Evolutionary conservation across 2,113 vertebrate genomes (phyloP).

Genomic region (Dasypus novemcinctus): DNA sequence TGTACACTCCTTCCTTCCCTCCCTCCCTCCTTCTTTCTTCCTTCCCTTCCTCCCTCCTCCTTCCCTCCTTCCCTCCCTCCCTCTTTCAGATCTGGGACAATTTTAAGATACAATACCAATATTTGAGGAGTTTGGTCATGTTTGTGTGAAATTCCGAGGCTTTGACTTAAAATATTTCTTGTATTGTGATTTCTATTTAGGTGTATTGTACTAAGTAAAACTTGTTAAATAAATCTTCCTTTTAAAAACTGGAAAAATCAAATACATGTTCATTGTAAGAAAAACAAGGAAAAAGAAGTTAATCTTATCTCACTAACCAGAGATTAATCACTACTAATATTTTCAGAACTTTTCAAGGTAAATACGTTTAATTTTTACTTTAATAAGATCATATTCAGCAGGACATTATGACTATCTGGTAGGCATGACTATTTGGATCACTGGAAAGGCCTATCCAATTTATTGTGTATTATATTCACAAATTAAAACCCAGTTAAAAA

Average conservation of each 20-base stretch:
- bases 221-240: no score
- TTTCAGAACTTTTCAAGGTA: constrained; percentile 35
- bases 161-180: no score
- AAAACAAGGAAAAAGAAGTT: background rate
- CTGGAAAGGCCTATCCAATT: background rate
- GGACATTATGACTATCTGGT: background rate
- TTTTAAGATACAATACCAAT: no score
- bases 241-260: no score
- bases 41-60: no score
- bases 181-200: no score
- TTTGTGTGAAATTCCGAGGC: no score
- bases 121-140: no score
- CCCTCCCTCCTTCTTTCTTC: no score
- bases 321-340: background rate
- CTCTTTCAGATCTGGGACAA: no score
- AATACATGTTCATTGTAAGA: background rate
- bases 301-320: background rate
- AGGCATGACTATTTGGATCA: background rate
- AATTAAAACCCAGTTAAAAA: background rate
- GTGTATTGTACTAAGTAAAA: no score
- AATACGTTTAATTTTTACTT: constrained; percentile 2
- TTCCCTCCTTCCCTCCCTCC: no score
- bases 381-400: background rate
- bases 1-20: constrained; percentile 68
- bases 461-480: background rate